Evolutionary conservation across 2,113 vertebrate species (phyloP), one percentile per base, ranked within the genome.

Genomic region (Setophaga petechia): DNA sequence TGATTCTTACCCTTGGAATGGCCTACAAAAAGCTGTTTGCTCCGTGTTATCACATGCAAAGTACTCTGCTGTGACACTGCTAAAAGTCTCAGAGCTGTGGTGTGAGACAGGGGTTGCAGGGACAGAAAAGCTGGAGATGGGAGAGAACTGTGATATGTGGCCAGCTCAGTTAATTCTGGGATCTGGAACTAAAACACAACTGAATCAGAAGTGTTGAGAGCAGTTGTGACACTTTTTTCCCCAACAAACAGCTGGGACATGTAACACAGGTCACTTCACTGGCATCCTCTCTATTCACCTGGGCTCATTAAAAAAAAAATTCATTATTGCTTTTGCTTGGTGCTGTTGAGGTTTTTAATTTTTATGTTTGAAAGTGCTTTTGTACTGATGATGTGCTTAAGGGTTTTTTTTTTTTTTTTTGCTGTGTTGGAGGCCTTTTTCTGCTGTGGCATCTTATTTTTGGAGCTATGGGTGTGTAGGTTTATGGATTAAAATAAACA

Each of bases 231-330:
- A 12, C 15, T 31, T 41, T 21, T 31, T 12, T 0, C 18, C 18
- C 16, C 44, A 17, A 2, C 17, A 44, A 33, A 15, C 13, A 41
- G 13, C 49, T 27, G 71, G 49, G 46, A 49, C 25, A 55, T 81
- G 51, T 72, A 52, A 10, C 1, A 6, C n/a, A 33, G 51, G 49
- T 84, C 30, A 22, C 44, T 84, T 87, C 44, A 19, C 41, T 75
- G 47, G 31, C 0, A 0, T 23, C n/a, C 15, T 10, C 3, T 63
- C 78, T 39, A 12, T 71, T 0, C 7, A n/a, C 59, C 17, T 37
- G 18, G 68, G 22, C 24, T 74, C 19, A 3, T 54, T 31, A 33
- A 22, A 39, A 68, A 43, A 43, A 63, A n/a, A 14, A 76, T 73
- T 52, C 21, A 11, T 76, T 83, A 17, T 10, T 47, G 23, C 3